Evolutionary conservation across 2,113 vertebrate species (phyloP).

Genomic region (Callipepla californica): DNA sequence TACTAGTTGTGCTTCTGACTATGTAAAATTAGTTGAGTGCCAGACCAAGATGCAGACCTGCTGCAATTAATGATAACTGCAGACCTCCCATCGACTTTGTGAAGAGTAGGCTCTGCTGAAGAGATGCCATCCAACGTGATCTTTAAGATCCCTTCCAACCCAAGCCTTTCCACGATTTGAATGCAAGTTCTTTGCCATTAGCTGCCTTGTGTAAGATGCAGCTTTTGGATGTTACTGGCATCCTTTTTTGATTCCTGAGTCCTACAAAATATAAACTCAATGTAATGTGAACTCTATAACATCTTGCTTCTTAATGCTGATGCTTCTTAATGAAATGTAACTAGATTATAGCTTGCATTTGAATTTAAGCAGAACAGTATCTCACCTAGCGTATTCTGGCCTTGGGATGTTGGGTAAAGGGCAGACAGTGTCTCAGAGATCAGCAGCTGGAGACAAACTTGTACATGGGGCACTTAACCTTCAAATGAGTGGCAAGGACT

Average conservation of each 20-base stretch:
- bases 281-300: background rate
- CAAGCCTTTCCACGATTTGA: background rate
- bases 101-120: background rate
- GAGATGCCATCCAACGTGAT: background rate
- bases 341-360: background rate
- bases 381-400: background rate
- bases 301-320: background rate
- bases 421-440: background rate
- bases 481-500: constrained; percentile 52
- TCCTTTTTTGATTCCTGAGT: background rate
- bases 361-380: background rate
- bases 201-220: background rate
- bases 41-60: background rate
- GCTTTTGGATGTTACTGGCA: background rate
- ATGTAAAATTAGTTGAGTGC: constrained; percentile 17
- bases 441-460: background rate
- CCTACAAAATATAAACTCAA: background rate
- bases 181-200: background rate
- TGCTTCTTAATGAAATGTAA: background rate
- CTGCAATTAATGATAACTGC: background rate
- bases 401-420: background rate
- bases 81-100: background rate
- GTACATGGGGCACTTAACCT: background rate
- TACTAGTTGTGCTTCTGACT: background rate
- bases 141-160: background rate